These are phyloP conservation scores for Saccopteryx leptura DNA, from an alignment of 2,113 vertebrate genomes.

Conservation along the genomic window DNA sequence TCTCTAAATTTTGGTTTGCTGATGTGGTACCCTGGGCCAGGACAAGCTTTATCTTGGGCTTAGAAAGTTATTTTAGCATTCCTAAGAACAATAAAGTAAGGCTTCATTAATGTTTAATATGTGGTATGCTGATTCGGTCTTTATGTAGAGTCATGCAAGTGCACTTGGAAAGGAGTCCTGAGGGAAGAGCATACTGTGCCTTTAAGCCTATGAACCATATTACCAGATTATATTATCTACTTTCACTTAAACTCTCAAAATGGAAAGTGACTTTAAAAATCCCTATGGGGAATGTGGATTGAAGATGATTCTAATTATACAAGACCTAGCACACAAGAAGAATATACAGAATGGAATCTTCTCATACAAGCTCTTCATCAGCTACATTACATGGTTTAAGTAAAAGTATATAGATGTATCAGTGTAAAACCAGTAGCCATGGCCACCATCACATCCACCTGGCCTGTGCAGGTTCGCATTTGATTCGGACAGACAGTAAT, in stretches of 20 bases:
- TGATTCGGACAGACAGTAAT: no score
- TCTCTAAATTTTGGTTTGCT: background rate
- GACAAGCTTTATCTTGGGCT: background rate
- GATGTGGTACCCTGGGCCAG: background rate
- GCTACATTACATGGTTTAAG: background rate
- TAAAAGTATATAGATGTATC: background rate
- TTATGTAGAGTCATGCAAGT: background rate
- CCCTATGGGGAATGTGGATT: background rate
- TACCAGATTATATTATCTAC: background rate
- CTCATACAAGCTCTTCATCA: background rate
- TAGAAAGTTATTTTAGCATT: slow-evolving; percentile 9
- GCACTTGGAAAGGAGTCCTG: background rate
- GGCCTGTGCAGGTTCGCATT: no score
- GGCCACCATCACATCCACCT: no score
- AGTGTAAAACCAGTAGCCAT: background rate
- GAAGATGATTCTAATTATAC: slow-evolving; percentile 1
- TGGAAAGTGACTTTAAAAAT: slow-evolving; percentile 43
- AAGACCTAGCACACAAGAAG: background rate
- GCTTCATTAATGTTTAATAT: background rate
- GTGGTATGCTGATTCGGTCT: background rate
- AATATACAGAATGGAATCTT: background rate
- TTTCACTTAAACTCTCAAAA: background rate
- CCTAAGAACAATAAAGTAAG: slow-evolving; percentile 15
- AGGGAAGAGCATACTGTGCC: background rate
- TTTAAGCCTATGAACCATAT: background rate